phyloP scores from a whole-genome alignment of 2,113 vertebrate species.

The Phyllostomus hastatus region DNA sequence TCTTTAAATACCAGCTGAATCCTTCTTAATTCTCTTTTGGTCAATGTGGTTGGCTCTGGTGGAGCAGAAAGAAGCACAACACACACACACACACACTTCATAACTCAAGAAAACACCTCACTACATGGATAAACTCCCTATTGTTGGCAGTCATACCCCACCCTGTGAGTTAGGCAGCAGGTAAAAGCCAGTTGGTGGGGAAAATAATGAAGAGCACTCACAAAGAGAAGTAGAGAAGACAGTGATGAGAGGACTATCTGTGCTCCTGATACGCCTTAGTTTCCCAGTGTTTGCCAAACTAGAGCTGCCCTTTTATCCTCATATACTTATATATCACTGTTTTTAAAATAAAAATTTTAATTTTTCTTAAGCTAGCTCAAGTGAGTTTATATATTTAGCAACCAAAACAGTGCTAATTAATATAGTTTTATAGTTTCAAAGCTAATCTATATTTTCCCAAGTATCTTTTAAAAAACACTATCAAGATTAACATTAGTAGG shows the following conservation, averaged over 20 bases:
- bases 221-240: not conserved
- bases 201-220: not conserved
- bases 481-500: not conserved
- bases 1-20: not conserved
- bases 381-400: constrained; percentile 21
- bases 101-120: not conserved
- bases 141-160: not conserved
- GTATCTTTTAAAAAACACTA: not conserved
- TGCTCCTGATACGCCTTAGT: not conserved
- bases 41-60: not conserved
- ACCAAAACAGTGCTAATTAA: not conserved
- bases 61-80: not conserved
- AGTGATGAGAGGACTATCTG: not conserved
- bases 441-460: not conserved
- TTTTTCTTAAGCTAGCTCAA: constrained; percentile 21
- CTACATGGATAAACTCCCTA: not conserved
- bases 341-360: not conserved
- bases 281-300: not conserved
- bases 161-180: not conserved
- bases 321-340: not conserved
- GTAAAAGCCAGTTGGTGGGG: not conserved
- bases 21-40: not conserved
- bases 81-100: not conserved
- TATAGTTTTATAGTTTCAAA: constrained; percentile 1
- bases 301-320: not conserved